These are phyloP conservation scores for Lasioglossum lativentre DNA, from an alignment of 2,888 invertebrate genomes.

Conservation along the genomic window DNA sequence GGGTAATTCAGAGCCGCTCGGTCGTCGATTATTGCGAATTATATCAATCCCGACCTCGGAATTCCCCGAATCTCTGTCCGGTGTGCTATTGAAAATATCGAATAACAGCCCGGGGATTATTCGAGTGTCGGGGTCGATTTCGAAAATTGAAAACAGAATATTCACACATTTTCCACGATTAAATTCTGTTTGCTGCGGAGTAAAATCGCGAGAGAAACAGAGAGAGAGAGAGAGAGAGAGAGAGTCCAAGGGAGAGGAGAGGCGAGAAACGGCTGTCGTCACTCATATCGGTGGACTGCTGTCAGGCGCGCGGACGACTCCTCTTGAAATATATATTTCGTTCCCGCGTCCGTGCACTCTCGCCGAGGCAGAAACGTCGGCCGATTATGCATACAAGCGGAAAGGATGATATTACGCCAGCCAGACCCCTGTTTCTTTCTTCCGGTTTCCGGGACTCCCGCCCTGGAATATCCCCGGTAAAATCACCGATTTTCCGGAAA, in stretches of 20 bases:
- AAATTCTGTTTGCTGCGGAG: background rate
- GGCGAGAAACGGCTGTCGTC: background rate
- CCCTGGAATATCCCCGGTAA: background rate
- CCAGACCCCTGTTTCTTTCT: slow-evolving; percentile 24
- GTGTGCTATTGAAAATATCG: background rate
- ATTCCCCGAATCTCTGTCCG: background rate
- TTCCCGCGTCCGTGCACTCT: slow-evolving; percentile 23
- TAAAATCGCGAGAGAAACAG: background rate
- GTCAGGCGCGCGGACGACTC: slow-evolving; percentile 20
- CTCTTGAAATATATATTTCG: slow-evolving; percentile 52
- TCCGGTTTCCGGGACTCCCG: background rate
- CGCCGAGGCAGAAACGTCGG: slow-evolving; percentile 35
- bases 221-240: no score
- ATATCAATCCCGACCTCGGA: background rate
- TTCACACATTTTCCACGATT: background rate
- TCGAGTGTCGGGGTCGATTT: background rate
- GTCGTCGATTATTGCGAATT: slow-evolving; percentile 2
- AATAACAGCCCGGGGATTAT: background rate
- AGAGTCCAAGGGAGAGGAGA: background rate
- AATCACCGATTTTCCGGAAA: slow-evolving; percentile 42
- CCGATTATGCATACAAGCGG: slow-evolving; percentile 62
- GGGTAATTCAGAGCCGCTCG: background rate
- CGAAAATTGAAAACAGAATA: background rate
- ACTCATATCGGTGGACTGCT: background rate
- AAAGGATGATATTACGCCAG: slow-evolving; percentile 52